phyloP scores from a whole-genome alignment of 2,888 invertebrate species.

The Geophilus truncorum region DNA sequence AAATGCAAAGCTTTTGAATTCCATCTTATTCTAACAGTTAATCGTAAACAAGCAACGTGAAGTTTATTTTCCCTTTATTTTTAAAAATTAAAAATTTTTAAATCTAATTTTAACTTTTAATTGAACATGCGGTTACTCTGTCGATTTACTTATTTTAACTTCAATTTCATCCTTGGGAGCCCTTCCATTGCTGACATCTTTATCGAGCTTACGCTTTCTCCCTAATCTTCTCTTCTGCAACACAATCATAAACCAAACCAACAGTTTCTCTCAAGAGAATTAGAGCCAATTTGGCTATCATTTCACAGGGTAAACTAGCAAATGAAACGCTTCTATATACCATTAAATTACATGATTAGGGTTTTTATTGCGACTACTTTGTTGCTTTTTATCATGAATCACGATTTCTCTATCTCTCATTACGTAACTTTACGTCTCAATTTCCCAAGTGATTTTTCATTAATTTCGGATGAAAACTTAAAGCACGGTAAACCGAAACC shows the following conservation, averaged over 20 bases:
- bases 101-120: not conserved
- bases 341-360: not conserved
- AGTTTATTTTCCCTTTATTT: not conserved
- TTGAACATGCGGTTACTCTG: not conserved
- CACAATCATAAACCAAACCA: conserved; percentile 1
- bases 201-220: conserved; percentile 8
- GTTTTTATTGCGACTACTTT: not conserved
- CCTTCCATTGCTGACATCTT: not conserved
- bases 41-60: not conserved
- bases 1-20: not conserved
- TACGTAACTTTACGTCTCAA: not conserved
- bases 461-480: not conserved
- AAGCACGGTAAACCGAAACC: not conserved
- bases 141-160: not conserved
- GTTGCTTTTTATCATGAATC: conserved; percentile 24
- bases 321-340: conserved; percentile 3
- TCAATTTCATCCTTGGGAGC: not conserved
- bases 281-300: conserved; percentile 21
- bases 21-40: not conserved
- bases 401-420: not conserved
- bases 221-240: not conserved
- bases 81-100: not conserved
- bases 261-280: not conserved
- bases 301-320: not conserved
- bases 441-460: not conserved